Percentiles rank a stretch among this genome's conserved stretches.
Conservation (phyloP, 1,140 invertebrate species). For the Goniozus legneri region DNA sequence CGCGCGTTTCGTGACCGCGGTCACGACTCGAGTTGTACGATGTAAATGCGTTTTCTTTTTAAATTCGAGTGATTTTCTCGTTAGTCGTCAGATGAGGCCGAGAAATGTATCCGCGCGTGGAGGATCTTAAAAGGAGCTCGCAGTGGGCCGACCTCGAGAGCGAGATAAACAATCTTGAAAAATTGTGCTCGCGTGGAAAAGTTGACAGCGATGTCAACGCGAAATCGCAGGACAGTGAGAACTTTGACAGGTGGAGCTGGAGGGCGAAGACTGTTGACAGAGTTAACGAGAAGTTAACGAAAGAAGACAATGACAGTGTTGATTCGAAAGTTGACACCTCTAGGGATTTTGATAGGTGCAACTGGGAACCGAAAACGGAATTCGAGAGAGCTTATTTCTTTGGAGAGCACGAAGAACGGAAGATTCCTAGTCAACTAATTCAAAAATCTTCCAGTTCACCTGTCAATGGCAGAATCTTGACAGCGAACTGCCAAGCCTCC, state of each 20-base stretch:
- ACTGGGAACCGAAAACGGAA: constrained; percentile 40
- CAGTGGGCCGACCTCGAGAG: constrained; percentile 29
- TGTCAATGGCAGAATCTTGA: neutral
- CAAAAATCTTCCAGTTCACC: too few relatives aligned
- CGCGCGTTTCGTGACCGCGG: too few relatives aligned
- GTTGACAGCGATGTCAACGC: too few relatives aligned
- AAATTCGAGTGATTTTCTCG: too few relatives aligned
- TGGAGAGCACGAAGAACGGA: too few relatives aligned
- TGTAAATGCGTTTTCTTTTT: too few relatives aligned
- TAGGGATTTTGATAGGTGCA: constrained; percentile 25
- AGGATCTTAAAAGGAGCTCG: constrained; percentile 26
- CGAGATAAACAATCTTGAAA: constrained; percentile 37
- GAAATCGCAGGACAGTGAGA: neutral
- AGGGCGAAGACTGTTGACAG: too few relatives aligned
- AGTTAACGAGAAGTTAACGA: too few relatives aligned
- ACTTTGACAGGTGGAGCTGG: neutral
- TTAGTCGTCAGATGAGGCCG: too few relatives aligned
- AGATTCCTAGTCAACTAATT: too few relatives aligned
- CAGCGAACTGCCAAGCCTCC: neutral
- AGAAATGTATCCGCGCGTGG: constrained; percentile 23
- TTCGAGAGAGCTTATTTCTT: constrained; percentile 42
- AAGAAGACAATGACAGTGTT: too few relatives aligned
- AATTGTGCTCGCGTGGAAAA: constrained; percentile 15
- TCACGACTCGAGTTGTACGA: too few relatives aligned
- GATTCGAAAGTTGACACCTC: neutral